Conservation (phyloP, 2,797 vertebrate species). For the Cottoperca gobio region DNA sequence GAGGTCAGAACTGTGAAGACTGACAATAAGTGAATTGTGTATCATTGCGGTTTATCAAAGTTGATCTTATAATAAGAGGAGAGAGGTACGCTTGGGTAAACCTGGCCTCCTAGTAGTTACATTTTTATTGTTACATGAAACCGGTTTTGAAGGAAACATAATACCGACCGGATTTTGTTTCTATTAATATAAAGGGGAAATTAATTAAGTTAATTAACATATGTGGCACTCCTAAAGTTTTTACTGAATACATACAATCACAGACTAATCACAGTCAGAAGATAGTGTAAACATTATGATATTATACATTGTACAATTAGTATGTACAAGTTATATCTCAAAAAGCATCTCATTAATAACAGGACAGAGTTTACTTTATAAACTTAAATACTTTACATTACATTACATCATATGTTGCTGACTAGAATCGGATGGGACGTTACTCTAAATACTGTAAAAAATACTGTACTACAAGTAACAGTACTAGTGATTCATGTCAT, state of each 20-base stretch:
- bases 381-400: no score
- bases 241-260: not conserved
- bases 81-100: not conserved
- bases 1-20: slow-evolving; percentile 2
- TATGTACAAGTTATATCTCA: not conserved
- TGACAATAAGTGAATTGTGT: slow-evolving; percentile 11
- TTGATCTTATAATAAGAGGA: not conserved
- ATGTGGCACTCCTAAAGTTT: not conserved
- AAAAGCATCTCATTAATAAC: no score
- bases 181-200: no score
- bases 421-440: no score
- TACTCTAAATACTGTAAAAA: no score
- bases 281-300: not conserved
- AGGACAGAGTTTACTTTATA: no score
- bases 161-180: not conserved
- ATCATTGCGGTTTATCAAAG: not conserved
- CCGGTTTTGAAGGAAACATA: not conserved
- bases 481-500: no score
- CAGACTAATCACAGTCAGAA: not conserved
- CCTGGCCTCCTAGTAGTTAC: not conserved
- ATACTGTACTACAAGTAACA: no score
- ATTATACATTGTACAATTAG: not conserved
- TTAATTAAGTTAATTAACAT: not conserved
- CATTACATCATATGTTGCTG: no score
- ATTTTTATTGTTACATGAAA: not conserved